Percentiles rank a stretch among this genome's conserved stretches.
phyloP scores from a whole-genome alignment of 1,140 invertebrate genomes.

The Drosophila paulistorum region DNA sequence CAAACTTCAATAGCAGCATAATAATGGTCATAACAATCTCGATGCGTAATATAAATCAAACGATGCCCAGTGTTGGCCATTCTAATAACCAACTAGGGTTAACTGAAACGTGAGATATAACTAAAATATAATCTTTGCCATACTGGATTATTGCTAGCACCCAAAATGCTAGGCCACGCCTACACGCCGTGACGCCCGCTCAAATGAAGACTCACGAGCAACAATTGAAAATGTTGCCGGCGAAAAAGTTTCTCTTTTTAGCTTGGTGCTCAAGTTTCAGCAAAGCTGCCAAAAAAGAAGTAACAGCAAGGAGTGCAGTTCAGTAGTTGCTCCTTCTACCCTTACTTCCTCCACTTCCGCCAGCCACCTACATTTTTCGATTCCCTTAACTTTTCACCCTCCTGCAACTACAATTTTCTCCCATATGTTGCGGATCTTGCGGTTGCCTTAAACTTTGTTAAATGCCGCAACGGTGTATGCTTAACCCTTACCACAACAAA shows the following conservation, averaged over 20 bases:
- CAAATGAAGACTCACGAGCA: conserved; percentile 32
- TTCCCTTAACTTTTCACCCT: background rate
- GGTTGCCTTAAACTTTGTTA: conserved; percentile 65
- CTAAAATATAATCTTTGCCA: background rate
- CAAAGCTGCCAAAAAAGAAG: conserved; percentile 37
- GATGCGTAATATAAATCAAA: background rate
- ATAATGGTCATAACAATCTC: background rate
- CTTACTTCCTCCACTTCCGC: background rate
- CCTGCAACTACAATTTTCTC: conserved; percentile 2
- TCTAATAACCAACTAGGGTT: background rate
- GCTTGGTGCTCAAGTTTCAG: conserved; percentile 45
- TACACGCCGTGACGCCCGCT: too few species aligned
- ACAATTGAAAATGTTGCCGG: conserved; percentile 61
- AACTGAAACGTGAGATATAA: background rate
- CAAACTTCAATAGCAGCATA: background rate
- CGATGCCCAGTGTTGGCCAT: background rate
- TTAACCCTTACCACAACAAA: conserved; percentile 33
- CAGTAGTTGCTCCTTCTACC: conserved; percentile 12
- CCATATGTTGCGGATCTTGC: conserved; percentile 55
- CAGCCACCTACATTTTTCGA: background rate
- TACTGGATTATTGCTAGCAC: background rate
- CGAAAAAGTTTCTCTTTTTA: conserved; percentile 51
- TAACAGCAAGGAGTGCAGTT: conserved; percentile 41
- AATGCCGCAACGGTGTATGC: conserved; percentile 51
- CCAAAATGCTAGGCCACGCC: background rate